phyloP scores from a whole-genome alignment of 1,140 invertebrate genomes.

The Oncopodura yosiiana region DNA sequence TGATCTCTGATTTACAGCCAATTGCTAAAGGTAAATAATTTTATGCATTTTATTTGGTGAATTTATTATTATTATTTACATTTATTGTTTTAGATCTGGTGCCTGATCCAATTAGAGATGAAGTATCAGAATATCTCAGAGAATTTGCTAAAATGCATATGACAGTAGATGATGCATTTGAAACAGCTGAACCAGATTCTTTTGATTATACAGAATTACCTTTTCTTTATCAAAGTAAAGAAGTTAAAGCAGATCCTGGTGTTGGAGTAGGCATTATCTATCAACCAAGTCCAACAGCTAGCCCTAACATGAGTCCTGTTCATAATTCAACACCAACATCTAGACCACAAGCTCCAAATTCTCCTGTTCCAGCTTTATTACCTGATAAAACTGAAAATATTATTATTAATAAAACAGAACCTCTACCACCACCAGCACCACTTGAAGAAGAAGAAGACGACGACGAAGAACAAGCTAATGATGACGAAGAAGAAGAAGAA shows the following conservation, averaged over 20 bases:
- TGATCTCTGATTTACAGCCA: slow-evolving; percentile 8
- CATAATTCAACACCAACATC: neutral
- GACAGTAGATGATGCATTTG: slow-evolving; percentile 5
- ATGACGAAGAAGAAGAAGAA: slow-evolving; percentile 9
- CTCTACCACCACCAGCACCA: neutral
- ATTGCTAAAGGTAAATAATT: slow-evolving; percentile 4
- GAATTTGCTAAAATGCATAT: slow-evolving; percentile 8
- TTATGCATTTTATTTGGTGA: neutral
- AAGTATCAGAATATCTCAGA: neutral
- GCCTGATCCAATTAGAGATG: slow-evolving; percentile 2
- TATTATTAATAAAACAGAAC: neutral
- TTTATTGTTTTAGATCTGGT: too few species aligned
- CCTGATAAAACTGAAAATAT: neutral
- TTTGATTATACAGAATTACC: neutral
- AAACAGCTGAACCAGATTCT: neutral
- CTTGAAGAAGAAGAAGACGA: slow-evolving; percentile 1
- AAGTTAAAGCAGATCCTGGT: slow-evolving; percentile 16
- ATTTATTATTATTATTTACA: too few species aligned
- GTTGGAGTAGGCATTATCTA: slow-evolving; percentile 4
- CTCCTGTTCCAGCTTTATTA: neutral
- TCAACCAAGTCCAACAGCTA: neutral
- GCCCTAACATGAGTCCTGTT: neutral
- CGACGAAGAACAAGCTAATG: neutral
- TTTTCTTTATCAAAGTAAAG: slow-evolving; percentile 16
- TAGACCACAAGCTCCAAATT: neutral